These are phyloP conservation scores for Eumaeus atala DNA, from an alignment of 1,140 invertebrate genomes.

Conservation along the genomic window DNA sequence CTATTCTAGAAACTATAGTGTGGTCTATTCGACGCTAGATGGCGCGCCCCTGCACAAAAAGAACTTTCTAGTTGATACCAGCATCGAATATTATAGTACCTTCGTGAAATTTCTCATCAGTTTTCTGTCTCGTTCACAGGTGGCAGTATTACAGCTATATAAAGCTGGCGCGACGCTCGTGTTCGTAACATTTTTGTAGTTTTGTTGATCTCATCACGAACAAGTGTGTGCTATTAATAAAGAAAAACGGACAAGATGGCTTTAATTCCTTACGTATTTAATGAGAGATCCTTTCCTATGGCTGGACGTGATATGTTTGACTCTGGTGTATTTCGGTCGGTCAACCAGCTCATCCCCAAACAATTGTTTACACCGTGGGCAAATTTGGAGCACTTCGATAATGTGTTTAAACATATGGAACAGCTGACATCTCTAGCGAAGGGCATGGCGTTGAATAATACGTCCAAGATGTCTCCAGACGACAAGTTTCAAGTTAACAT, in stretches of 20 bases:
- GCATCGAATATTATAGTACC: neutral
- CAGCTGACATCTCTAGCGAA: slow-evolving; percentile 40
- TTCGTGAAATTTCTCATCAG: neutral
- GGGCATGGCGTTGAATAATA: slow-evolving; percentile 36
- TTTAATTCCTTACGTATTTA: slow-evolving; percentile 43
- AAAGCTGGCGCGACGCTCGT: slow-evolving; percentile 24
- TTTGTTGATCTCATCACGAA: neutral
- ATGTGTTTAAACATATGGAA: slow-evolving; percentile 42
- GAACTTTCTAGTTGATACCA: slow-evolving; percentile 6
- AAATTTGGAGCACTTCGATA: slow-evolving; percentile 31
- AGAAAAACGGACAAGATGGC: slow-evolving; percentile 38
- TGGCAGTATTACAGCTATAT: slow-evolving; percentile 48
- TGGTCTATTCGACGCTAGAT: slow-evolving; percentile 20
- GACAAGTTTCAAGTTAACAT: slow-evolving; percentile 80
- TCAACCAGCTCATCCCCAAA: slow-evolving; percentile 33
- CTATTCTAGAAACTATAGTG: no score
- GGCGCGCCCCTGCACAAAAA: slow-evolving; percentile 9
- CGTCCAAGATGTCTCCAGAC: slow-evolving; percentile 36
- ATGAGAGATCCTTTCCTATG: slow-evolving; percentile 38
- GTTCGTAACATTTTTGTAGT: neutral
- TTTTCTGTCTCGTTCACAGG: slow-evolving; percentile 26
- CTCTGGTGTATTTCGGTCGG: slow-evolving; percentile 30
- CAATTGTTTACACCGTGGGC: slow-evolving; percentile 36
- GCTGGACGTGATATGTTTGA: slow-evolving; percentile 38
- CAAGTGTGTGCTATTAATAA: neutral